Evolutionary conservation across 2,797 vertebrate genomes (phyloP), one percentile per base, ranked within the genome.

Genomic region (Sebastes kiyomatsui): DNA sequence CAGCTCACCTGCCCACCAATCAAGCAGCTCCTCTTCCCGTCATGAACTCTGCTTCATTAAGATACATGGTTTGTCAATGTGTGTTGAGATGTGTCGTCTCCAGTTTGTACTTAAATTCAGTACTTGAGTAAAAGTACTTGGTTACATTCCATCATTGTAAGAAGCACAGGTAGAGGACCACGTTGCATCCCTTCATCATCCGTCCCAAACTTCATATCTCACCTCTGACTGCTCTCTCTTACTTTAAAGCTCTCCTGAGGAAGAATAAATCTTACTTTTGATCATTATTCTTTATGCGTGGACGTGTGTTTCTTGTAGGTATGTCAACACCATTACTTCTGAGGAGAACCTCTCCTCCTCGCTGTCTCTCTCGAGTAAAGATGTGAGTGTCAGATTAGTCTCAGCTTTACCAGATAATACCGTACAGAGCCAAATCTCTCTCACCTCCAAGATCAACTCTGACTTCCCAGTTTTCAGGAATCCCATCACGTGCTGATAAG

Each of bases 401-500:
- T 52, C 27, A 2, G 71, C 62, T 64, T 76, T 56, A 54, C 42
- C 11, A 49, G 20, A 85, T 72, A 69, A 75, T 54, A 27, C 49
- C 14, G 22, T 18, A 25, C 8, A 67, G 18, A 49, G 23, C 18
- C 67, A 75, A 65, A 72, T 64, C 68, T 60, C 35, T 2, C 35
- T 62, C 49, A 18, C 60, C 58, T 84, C 80, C 78, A 86, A 83
- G 32, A 79, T 77, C 54, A 85, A 83, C 80, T 82, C 2, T 20
- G 54, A 80, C 72, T 73, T 75, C 75, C 67, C 42, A n/a, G 54
- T 70, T 85, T 81, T 74, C 58, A 75, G 75, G 82, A 68, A 83
- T 25, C 30, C 2, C 35, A 87, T 86, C 83, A 33, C 16, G 28
- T 49, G 68, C 73, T 28, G 88, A 85, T 84, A 86, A 88, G 70